Evolutionary conservation across 2,797 vertebrate species (phyloP).

Genomic region (Melanotaenia parkinsoni): DNA sequence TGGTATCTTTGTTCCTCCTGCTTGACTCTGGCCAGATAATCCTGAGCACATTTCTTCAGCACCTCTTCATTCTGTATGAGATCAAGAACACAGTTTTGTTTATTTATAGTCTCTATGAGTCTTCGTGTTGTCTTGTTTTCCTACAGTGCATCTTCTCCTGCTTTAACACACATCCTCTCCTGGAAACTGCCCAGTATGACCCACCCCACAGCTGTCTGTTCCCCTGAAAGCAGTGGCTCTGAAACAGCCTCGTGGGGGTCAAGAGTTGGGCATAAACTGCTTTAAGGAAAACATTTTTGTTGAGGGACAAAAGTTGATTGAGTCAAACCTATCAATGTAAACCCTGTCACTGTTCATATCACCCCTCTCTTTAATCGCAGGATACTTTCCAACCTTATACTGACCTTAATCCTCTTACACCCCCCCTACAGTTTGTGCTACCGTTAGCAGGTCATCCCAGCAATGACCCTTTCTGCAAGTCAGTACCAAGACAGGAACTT

Average conservation of each 20-base stretch:
- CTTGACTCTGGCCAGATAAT: constrained; percentile 92
- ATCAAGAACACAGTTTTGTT: constrained; percentile 3
- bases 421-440: not conserved
- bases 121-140: not conserved
- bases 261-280: constrained; percentile 4
- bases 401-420: constrained; percentile 33
- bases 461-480: not conserved
- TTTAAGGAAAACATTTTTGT: not conserved
- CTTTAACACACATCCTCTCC: constrained; percentile 8
- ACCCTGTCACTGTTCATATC: not conserved
- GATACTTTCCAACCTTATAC: constrained; percentile 16
- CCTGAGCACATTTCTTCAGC: constrained; percentile 97
- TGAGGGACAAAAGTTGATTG: not conserved
- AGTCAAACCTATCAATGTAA: constrained; percentile 9
- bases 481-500: not conserved
- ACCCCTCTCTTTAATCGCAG: constrained; percentile 35
- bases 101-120: not conserved
- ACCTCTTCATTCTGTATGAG: constrained; percentile 92
- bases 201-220: not conserved
- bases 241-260: constrained; percentile 8
- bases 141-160: not conserved
- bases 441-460: constrained; percentile 7
- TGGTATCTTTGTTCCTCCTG: constrained; percentile 97
- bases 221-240: constrained; percentile 12
- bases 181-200: constrained; percentile 5